A percentile compares a stretch with the other conserved stretches of the same genome.
Evolutionary conservation across 2,113 vertebrate species (phyloP).

Genomic region (Sebastes schlegelii): DNA sequence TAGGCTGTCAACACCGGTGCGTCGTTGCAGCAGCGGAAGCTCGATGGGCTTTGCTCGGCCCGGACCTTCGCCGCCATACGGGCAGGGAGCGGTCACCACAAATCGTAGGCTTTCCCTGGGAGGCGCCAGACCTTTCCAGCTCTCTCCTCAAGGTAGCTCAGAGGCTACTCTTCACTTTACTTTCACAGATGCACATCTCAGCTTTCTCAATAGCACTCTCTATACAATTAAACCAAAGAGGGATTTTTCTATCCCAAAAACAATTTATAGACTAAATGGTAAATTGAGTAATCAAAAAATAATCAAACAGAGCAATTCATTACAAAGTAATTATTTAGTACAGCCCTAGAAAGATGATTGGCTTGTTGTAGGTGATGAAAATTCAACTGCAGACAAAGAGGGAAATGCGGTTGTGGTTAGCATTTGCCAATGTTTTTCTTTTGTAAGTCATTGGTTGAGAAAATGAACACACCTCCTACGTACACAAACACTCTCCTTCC

Average conservation of each 20-base stretch:
- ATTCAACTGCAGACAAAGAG: not conserved
- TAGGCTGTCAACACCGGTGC: conserved; percentile 84
- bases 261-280: not conserved
- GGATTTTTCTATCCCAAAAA: not conserved
- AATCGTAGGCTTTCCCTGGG: conserved; percentile 89
- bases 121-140: conserved; percentile 88
- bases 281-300: not conserved
- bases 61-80: conserved; percentile 88
- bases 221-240: not conserved
- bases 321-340: not conserved
- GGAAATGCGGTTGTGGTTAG: not conserved
- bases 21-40: conserved; percentile 89
- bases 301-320: not conserved
- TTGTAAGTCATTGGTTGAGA: conserved; percentile 15
- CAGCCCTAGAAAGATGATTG: not conserved
- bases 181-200: not conserved
- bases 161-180: not conserved
- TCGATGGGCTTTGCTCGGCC: conserved; percentile 85
- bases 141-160: conserved; percentile 91
- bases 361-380: not conserved
- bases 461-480: conserved; percentile 2
- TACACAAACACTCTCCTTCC: conserved; percentile 9
- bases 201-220: not conserved
- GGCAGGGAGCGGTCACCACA: conserved; percentile 78
- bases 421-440: not conserved